A percentile compares a stretch with the other conserved stretches of the same genome.
These are phyloP conservation scores for Atractosteus spatula DNA, from an alignment of 2,113 vertebrate genomes.

Conservation along the genomic window DNA sequence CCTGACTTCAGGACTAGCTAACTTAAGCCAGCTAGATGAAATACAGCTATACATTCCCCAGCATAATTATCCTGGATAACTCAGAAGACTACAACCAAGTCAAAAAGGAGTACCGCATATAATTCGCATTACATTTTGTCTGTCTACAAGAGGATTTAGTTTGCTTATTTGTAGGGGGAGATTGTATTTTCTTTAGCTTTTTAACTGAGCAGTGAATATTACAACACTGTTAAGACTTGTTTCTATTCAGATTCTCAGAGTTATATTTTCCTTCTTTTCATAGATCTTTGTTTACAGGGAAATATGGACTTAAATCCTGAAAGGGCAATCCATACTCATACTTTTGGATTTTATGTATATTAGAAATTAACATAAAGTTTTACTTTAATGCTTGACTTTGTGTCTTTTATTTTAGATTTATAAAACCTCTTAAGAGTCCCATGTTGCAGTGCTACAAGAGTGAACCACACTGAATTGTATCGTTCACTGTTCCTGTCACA, in stretches of 20 bases:
- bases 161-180: conserved; percentile 43
- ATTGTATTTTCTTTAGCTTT: conserved; percentile 40
- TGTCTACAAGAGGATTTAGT: conserved; percentile 16
- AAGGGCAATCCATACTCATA: conserved; percentile 47
- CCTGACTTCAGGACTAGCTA: neutral
- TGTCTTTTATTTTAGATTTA: neutral
- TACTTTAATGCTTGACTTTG: conserved; percentile 12
- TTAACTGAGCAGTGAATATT: conserved; percentile 45
- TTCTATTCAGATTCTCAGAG: conserved; percentile 46
- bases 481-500: neutral
- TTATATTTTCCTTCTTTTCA: conserved; percentile 56
- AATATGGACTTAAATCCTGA: conserved; percentile 27
- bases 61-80: conserved; percentile 10
- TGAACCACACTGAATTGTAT: neutral
- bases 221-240: conserved; percentile 44
- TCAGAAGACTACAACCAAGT: conserved; percentile 14
- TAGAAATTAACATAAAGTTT: conserved; percentile 37
- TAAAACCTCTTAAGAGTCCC: neutral
- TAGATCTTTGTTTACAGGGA: conserved; percentile 43
- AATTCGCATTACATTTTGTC: conserved; percentile 24
- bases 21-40: conserved; percentile 10
- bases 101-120: conserved; percentile 13
- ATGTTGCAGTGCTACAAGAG: neutral
- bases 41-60: conserved; percentile 36
- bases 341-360: conserved; percentile 28